Evolutionary conservation across 1,140 invertebrate species (phyloP).

Genomic region (Drosophila nebulosa): DNA sequence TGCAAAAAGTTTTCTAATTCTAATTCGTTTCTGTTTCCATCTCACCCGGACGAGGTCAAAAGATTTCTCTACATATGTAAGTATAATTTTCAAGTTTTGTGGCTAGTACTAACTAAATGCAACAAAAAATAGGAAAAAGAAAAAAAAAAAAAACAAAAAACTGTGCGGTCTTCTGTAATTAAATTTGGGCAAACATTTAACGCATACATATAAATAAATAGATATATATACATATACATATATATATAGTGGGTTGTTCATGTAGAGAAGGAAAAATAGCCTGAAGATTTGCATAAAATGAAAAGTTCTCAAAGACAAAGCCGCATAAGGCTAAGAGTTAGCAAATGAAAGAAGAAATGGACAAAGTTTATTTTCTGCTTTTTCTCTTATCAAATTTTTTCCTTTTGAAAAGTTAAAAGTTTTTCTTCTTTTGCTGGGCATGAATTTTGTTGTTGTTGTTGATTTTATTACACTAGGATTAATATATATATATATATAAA

Average conservation of each 20-base stretch:
- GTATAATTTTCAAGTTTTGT: too few relatives aligned
- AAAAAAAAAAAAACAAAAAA: background rate
- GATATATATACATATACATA: background rate
- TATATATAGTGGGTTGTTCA: background rate
- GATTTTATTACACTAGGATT: slow-evolving; percentile 38
- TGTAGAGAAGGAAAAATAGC: background rate
- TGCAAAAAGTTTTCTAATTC: background rate
- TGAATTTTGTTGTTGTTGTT: background rate
- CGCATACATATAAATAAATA: background rate
- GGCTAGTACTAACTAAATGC: slow-evolving; percentile 15
- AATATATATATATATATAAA: slow-evolving; percentile 19
- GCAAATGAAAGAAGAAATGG: background rate
- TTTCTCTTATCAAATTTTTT: background rate
- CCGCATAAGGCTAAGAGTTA: background rate
- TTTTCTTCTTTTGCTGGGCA: background rate
- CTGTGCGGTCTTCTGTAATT: slow-evolving; percentile 46
- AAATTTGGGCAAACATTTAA: slow-evolving; percentile 22
- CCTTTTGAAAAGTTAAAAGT: slow-evolving; percentile 29
- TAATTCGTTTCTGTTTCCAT: background rate
- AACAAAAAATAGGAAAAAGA: background rate
- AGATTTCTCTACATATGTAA: background rate
- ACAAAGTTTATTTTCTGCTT: background rate
- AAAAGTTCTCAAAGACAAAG: slow-evolving; percentile 26
- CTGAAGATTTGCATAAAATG: slow-evolving; percentile 25
- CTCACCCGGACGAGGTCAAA: background rate